These are phyloP conservation scores for Diabrotica virgifera DNA, from an alignment of 1,140 invertebrate genomes.

Conservation along the genomic window DNA sequence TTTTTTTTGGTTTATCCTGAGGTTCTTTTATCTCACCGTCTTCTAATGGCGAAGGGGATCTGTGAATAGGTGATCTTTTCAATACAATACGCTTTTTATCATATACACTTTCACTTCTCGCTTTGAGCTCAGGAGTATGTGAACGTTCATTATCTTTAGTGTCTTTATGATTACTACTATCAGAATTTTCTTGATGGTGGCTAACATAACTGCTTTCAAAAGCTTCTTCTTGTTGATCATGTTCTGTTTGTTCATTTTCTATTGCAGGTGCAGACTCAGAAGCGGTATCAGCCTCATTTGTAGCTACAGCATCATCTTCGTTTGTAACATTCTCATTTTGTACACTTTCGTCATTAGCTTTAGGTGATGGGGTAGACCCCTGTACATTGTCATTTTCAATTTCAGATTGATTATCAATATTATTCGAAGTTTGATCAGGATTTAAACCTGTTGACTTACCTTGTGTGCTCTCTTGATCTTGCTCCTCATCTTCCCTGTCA, in stretches of 20 bases:
- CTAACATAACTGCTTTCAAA: constrained; percentile 15
- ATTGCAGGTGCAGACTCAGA: neutral
- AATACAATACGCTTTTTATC: constrained; percentile 11
- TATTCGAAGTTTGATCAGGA: constrained; percentile 42
- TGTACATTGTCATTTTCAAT: constrained; percentile 45
- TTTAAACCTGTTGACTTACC: constrained; percentile 48
- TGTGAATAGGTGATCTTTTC: constrained; percentile 1
- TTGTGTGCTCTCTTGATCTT: constrained; percentile 29
- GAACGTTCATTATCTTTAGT: neutral
- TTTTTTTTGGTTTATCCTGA: constrained; percentile 17
- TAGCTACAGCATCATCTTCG: constrained; percentile 27
- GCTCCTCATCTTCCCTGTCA: constrained; percentile 36
- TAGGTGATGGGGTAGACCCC: constrained; percentile 45
- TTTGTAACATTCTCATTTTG: constrained; percentile 11
- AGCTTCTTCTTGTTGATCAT: constrained; percentile 6
- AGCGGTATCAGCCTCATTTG: neutral
- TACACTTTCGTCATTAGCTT: constrained; percentile 21
- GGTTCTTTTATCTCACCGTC: constrained; percentile 6
- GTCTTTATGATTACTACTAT: neutral
- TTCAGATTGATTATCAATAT: constrained; percentile 31
- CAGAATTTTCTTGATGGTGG: constrained; percentile 1
- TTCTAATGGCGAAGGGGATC: constrained; percentile 8
- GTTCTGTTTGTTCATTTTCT: neutral
- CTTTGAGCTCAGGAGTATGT: constrained; percentile 4
- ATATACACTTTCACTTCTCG: neutral